Conservation (phyloP, 2,797 vertebrate genomes). For the Poecile montanus region DNA sequence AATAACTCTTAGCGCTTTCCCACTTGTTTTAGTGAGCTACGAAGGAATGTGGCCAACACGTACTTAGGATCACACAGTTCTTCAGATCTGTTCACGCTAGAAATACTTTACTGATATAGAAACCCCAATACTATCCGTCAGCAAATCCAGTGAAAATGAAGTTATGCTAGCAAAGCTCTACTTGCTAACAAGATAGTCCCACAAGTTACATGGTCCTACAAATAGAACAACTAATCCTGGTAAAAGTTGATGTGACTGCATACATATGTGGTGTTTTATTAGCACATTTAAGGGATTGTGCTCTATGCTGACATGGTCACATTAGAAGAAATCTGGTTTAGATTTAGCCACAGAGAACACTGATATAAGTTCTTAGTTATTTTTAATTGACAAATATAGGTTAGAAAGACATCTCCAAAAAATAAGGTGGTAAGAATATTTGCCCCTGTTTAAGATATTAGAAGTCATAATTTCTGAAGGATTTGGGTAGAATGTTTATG, state of each 20-base stretch:
- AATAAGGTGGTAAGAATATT: background rate
- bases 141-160: background rate
- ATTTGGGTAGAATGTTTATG: background rate
- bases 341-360: background rate
- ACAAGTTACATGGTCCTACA: background rate
- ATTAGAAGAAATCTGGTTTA: background rate
- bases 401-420: background rate
- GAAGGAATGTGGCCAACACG: background rate
- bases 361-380: background rate
- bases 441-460: background rate
- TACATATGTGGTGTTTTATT: fast-evolving
- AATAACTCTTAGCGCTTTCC: background rate
- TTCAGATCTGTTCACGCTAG: background rate
- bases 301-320: fast-evolving
- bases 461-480: background rate
- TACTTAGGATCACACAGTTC: background rate
- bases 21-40: background rate
- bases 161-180: background rate
- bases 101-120: background rate
- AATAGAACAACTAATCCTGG: background rate
- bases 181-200: background rate
- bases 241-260: background rate
- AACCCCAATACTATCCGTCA: background rate
- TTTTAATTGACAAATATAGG: background rate
- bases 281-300: background rate